A percentile compares a stretch with the other conserved stretches of the same genome.
phyloP scores from a whole-genome alignment of 2,113 vertebrate genomes.

The Calonectris borealis region DNA sequence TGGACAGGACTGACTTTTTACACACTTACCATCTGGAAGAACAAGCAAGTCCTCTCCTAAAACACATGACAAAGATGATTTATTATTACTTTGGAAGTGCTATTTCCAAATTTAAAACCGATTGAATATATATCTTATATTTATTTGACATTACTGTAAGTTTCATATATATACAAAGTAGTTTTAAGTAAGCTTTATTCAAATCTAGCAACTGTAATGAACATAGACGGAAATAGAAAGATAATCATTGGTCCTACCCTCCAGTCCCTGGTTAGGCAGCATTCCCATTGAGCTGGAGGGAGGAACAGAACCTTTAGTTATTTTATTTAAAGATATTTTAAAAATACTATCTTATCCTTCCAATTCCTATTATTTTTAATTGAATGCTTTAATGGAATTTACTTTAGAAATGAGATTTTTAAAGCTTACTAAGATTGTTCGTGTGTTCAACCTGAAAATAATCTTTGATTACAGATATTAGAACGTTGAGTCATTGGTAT shows the following conservation, averaged over 20 bases:
- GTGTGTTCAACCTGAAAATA: not conserved
- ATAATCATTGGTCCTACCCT: not conserved
- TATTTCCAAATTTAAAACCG: not conserved
- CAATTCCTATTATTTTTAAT: not conserved
- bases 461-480: not conserved
- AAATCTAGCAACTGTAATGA: not conserved
- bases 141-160: not conserved
- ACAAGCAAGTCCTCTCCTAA: not conserved
- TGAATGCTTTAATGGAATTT: not conserved
- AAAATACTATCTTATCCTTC: not conserved
- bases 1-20: not conserved
- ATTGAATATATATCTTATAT: not conserved
- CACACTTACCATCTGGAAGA: not conserved
- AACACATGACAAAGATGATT: not conserved
- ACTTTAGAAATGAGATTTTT: not conserved
- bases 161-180: not conserved
- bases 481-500: not conserved
- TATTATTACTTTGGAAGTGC: not conserved
- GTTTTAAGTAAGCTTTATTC: not conserved
- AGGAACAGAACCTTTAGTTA: not conserved
- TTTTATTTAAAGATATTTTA: not conserved
- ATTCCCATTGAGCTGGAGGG: not conserved
- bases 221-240: not conserved
- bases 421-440: not conserved
- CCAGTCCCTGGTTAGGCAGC: not conserved